Evolutionary conservation across 2,888 invertebrate species (phyloP).

Genomic region (Empis livida): DNA sequence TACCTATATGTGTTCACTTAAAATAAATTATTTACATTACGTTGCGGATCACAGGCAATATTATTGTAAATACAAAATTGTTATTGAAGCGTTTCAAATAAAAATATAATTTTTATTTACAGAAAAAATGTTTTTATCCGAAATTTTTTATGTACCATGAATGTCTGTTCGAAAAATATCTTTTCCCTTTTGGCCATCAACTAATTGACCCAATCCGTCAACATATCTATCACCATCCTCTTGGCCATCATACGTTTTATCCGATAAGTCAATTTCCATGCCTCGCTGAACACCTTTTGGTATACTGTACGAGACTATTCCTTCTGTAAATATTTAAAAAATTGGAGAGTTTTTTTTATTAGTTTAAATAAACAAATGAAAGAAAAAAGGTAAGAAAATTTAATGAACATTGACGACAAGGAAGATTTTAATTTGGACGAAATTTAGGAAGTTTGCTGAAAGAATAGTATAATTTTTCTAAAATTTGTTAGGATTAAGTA

Average conservation of each 20-base stretch:
- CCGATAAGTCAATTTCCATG: conserved; percentile 61
- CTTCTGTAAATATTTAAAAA: conserved; percentile 42
- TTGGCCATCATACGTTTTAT: conserved; percentile 64
- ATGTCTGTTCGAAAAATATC: conserved; percentile 57
- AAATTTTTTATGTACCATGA: conserved; percentile 41
- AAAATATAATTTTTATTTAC: conserved; percentile 3
- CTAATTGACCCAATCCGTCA: conserved; percentile 65
- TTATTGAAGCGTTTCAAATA: too few species aligned
- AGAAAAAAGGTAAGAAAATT: too few species aligned
- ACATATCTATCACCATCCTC: conserved; percentile 47
- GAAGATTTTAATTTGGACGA: too few species aligned
- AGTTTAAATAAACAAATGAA: too few species aligned
- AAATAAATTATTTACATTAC: too few species aligned
- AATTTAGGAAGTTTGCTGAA: too few species aligned
- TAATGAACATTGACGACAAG: too few species aligned
- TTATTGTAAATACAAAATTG: too few species aligned
- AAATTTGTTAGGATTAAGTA: too few species aligned
- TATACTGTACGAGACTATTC: conserved; percentile 64
- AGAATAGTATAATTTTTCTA: too few species aligned
- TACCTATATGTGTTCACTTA: too few species aligned
- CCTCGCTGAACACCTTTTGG: conserved; percentile 58
- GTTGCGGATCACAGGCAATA: too few species aligned
- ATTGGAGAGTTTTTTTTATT: neutral
- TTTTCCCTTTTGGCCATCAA: conserved; percentile 59
- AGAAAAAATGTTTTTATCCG: conserved; percentile 25